phyloP scores from a whole-genome alignment of 92 coral and sea anemone species.

The Actinernus sp. region DNA sequence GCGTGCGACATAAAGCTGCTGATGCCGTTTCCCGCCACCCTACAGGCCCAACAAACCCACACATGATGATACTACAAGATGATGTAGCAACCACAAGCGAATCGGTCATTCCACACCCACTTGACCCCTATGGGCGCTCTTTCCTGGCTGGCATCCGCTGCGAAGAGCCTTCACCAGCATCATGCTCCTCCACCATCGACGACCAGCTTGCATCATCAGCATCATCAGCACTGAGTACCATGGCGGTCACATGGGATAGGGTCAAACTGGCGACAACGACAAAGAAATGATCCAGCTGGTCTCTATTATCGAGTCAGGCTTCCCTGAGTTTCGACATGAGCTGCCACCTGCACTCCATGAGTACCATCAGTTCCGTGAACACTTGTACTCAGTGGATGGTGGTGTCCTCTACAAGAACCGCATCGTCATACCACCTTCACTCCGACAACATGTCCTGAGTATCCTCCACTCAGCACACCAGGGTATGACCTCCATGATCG shows the following conservation, averaged over 20 bases:
- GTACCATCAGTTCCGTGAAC: conserved; percentile 47
- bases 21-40: conserved; percentile 65
- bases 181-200: conserved; percentile 15
- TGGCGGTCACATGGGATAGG: conserved; percentile 34
- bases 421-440: conserved; percentile 55
- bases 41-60: conserved; percentile 31
- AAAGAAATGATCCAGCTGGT: conserved; percentile 8
- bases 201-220: conserved; percentile 21
- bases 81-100: conserved; percentile 46
- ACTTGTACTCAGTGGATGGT: conserved; percentile 54
- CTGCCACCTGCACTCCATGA: conserved; percentile 51
- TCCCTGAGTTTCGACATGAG: conserved; percentile 35
- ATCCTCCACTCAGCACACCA: conserved; percentile 58
- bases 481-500: conserved; percentile 65
- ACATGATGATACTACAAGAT: conserved; percentile 24
- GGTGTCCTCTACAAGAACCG: conserved; percentile 54
- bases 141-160: too few species aligned
- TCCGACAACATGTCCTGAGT: conserved; percentile 16
- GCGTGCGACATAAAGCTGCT: conserved; percentile 54
- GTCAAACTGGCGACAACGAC: conserved; percentile 31
- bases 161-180: not conserved
- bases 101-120: conserved; percentile 8
- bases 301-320: conserved; percentile 35
- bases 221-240: conserved; percentile 10
- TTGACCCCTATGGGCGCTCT: too few species aligned